phyloP scores from a whole-genome alignment of 2,888 invertebrate genomes.

The Chrysopilus asiliformis region DNA sequence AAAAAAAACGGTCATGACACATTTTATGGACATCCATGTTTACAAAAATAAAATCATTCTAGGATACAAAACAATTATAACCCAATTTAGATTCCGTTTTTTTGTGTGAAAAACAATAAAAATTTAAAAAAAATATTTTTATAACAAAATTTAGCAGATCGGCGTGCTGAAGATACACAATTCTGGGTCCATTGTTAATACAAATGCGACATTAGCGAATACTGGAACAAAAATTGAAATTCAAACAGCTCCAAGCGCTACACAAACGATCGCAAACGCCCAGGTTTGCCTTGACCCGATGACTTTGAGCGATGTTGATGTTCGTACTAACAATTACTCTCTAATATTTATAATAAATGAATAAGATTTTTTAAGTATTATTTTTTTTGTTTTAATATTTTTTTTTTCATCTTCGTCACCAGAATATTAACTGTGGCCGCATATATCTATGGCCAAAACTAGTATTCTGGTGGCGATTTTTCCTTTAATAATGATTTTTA shows the following conservation, averaged over 20 bases:
- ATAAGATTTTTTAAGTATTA: no score
- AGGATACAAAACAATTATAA: not conserved
- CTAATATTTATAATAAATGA: no score
- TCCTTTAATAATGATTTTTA: no score
- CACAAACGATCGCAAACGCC: conserved; percentile 39
- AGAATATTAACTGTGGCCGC: no score
- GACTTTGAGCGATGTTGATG: conserved; percentile 59
- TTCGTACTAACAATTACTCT: conserved; percentile 42
- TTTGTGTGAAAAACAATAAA: not conserved
- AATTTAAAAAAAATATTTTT: no score
- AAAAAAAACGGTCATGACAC: no score
- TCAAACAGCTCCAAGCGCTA: conserved; percentile 27
- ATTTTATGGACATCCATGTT: no score
- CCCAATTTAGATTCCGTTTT: not conserved
- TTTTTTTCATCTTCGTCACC: no score
- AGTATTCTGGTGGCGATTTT: no score
- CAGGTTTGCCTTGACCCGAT: conserved; percentile 72
- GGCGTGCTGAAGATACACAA: conserved; percentile 36
- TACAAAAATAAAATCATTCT: not conserved
- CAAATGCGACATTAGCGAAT: conserved; percentile 25
- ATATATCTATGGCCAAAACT: no score
- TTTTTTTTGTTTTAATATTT: no score
- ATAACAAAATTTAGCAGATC: no score
- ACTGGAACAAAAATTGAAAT: conserved; percentile 34
- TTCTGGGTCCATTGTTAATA: conserved; percentile 25